phyloP scores from a whole-genome alignment of 2,113 vertebrate genomes.

The Takifugu flavidus region DNA sequence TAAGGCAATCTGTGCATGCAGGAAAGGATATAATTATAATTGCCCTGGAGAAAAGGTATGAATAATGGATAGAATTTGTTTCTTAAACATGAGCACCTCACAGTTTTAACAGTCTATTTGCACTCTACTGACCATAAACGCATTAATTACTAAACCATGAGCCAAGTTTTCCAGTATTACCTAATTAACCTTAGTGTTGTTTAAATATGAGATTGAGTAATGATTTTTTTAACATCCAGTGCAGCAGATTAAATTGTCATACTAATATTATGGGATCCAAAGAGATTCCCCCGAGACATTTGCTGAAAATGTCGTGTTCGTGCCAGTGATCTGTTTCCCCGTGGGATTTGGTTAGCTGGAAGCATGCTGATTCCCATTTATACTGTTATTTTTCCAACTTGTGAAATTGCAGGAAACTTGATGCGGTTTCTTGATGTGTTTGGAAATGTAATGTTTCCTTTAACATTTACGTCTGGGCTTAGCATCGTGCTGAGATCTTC shows the following conservation, averaged over 20 bases:
- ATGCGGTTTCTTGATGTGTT: slow-evolving; percentile 72
- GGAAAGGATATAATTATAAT: slow-evolving; percentile 36
- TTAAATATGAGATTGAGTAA: no score
- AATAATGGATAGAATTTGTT: slow-evolving; percentile 46
- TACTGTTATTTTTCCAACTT: slow-evolving; percentile 42
- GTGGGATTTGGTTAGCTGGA: slow-evolving; percentile 41
- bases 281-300: slow-evolving; percentile 48
- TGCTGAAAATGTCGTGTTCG: slow-evolving; percentile 54
- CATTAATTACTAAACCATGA: background rate
- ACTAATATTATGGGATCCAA: slow-evolving; percentile 35
- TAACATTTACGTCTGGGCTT: slow-evolving; percentile 52
- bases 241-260: slow-evolving; percentile 19
- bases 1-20: slow-evolving; percentile 42
- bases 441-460: slow-evolving; percentile 72
- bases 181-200: background rate
- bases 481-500: slow-evolving; percentile 54
- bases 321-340: slow-evolving; percentile 35
- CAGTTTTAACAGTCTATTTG: slow-evolving; percentile 27
- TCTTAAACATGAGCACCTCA: slow-evolving; percentile 19
- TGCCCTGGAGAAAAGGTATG: slow-evolving; percentile 29
- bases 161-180: slow-evolving; percentile 5
- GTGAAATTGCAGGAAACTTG: slow-evolving; percentile 73
- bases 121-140: slow-evolving; percentile 13
- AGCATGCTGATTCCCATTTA: slow-evolving; percentile 52
- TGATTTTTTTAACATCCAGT: no score